Evolutionary conservation across 2,888 invertebrate genomes (phyloP).

Genomic region (Celastrina argiolus): DNA sequence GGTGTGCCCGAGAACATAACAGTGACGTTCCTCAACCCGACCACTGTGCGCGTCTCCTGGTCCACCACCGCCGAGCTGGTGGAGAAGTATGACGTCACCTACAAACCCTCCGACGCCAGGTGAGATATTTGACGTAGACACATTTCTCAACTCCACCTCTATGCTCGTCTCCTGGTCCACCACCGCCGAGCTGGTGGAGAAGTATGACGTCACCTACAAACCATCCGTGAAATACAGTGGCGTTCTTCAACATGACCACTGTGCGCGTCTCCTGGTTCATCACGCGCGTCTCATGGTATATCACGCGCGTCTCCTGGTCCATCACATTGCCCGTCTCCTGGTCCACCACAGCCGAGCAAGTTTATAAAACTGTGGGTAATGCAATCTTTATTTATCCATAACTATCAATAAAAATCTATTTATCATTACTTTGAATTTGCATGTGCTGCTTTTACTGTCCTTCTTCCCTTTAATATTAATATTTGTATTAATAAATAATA

Average conservation of each 20-base stretch:
- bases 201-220: slow-evolving; percentile 94
- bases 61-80: slow-evolving; percentile 88
- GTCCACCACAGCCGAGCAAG: slow-evolving; percentile 88
- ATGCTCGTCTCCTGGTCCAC: slow-evolving; percentile 93
- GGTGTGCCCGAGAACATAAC: slow-evolving; percentile 92
- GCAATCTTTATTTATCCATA: no score
- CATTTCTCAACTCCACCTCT: slow-evolving; percentile 90
- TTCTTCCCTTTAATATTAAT: background rate
- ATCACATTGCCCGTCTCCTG: slow-evolving; percentile 91
- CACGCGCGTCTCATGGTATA: no score
- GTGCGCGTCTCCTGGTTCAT: slow-evolving; percentile 93
- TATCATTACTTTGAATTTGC: no score
- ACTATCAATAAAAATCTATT: no score
- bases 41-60: slow-evolving; percentile 92
- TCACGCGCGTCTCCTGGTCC: slow-evolving; percentile 87
- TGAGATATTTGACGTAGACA: slow-evolving; percentile 73
- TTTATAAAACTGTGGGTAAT: no score
- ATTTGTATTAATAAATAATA: no score
- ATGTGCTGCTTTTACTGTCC: no score
- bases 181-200: slow-evolving; percentile 87
- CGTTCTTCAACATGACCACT: slow-evolving; percentile 90
- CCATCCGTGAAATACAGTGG: slow-evolving; percentile 90
- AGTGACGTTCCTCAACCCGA: slow-evolving; percentile 90
- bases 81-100: slow-evolving; percentile 94
- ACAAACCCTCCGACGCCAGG: slow-evolving; percentile 94